phyloP scores from a whole-genome alignment of 2,113 vertebrate genomes.

The Scopus umbretta region DNA sequence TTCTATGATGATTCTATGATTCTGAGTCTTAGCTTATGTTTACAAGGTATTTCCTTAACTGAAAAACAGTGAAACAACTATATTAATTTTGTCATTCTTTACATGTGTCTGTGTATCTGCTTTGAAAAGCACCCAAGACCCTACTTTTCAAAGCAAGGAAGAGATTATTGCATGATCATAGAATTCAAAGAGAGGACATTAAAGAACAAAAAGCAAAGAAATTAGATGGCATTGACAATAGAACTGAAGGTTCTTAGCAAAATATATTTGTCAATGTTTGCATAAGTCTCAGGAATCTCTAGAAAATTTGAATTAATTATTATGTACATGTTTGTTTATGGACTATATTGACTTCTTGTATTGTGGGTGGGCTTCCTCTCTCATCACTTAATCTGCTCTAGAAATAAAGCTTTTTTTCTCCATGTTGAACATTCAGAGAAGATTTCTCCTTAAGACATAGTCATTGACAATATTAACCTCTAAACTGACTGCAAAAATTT shows the following conservation, averaged over 20 bases:
- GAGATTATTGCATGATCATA: neutral
- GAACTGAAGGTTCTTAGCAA: neutral
- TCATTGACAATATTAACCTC: neutral
- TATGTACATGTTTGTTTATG: neutral
- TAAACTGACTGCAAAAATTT: neutral
- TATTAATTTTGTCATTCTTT: neutral
- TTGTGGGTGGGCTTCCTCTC: neutral
- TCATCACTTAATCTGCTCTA: neutral
- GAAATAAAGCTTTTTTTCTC: neutral
- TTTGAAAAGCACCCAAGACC: neutral
- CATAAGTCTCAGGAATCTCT: neutral
- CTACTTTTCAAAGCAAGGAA: neutral
- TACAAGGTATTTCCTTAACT: neutral
- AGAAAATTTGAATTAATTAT: neutral
- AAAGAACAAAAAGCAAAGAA: neutral
- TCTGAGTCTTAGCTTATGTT: neutral
- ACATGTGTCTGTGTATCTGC: neutral
- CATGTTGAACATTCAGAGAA: neutral
- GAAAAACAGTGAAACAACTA: neutral
- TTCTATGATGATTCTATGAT: too few species aligned
- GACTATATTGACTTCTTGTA: neutral
- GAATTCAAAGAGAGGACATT: neutral
- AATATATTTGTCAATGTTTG: fast-evolving
- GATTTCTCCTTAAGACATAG: neutral
- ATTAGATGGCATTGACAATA: neutral